Evolutionary conservation across 2,797 vertebrate genomes (phyloP), one percentile per base, ranked within the genome.

Genomic region (Hemibagrus guttatus): DNA sequence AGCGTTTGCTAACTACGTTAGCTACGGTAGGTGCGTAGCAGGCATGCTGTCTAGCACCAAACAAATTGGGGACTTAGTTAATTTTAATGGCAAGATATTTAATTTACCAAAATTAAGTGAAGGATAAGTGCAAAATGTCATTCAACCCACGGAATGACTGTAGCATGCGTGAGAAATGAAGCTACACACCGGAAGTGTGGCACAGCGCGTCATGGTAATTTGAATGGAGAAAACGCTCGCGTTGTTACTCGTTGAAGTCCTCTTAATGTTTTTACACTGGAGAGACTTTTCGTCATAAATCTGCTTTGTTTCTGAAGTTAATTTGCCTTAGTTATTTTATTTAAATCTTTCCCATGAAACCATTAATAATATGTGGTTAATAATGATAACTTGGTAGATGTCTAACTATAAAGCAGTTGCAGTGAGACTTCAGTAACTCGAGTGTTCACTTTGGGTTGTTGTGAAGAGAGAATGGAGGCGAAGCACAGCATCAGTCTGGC

Each of bases 401-500:
- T 46, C 11, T 74, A 21, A 26, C 39, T 46, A 26, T 63, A 16
- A 69, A 28, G 9, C 7, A 66, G 54, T 17, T 75, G 6, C 58
- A 26, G 14, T 84, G 16, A 64, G 35, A 69, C 75, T 80, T 61
- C 3, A 79, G 14, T 85, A 42, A 85, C 39, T 23, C 19, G 17
- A 46, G 76, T n/a, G 14, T 84, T 39, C 13, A 7, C 78, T 87
- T 68, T 21, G 84, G 81, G 72, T 84, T 75, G 35, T 79, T 75
- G 66, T 80, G 68, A 71, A 56, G 66, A 66, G 28, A 81, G 9
- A 52, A 54, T 76, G 49, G 13, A 68, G 17, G 35, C 6, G n/a
- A 74, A 85, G 85, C 42, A 63, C 86, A 84, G 39, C 80, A 59
- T 21, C 78, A 85, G 31, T 28, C 89, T 90, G 74, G 59, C 85